Evolutionary conservation across 1,140 invertebrate genomes (phyloP), one percentile per base, ranked within the genome.

Genomic region (Lepidurus arcticus): DNA sequence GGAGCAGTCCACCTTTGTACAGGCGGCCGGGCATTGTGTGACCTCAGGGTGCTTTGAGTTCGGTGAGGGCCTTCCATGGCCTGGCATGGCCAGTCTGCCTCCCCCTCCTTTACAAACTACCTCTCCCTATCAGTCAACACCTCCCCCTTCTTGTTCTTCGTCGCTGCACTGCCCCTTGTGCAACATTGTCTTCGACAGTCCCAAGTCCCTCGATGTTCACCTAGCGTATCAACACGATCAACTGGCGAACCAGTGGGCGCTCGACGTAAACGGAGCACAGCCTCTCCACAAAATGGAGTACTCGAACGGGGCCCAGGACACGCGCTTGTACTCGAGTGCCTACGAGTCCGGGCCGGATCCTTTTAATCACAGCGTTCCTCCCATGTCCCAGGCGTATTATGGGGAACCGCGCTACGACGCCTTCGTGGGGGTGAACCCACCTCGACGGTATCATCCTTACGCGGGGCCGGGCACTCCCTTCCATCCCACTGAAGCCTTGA

Each of bases 181-280:
- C 86, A 88, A 89, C 80, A 82, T 93, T 45, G 89, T 88, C 81
- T 90, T 93, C 82, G 91, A 93, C 82, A 90, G 90, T 81, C 87
- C 88, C 44, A 90, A 90, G 80, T 92, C 91, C 73, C 86, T 93
- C 74, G 90, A 92, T 81, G 92, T 93, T 78, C 92, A 94, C 85
- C 85, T 92, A 80, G 89, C 90, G 80, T 93, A 93, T 82, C 92
- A 93, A 81, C 91, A 92, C 82, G 90, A 92, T 81, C 92, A 91
- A 81, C 85, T 92, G 77, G 85, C 92, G 79, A 90, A 87, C 81
- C 91, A 92, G 84, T 93, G 92, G 92, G 88, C 89, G n/a, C 88
- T 84, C n/a, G 88, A 90, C 82, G 84, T 85, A 21, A 24, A 78
- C 80, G 11, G 65, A 21, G 75, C 75, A 9, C 76, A 13, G 21